phyloP scores from a whole-genome alignment of 2,888 invertebrate genomes.

The Rhagium mordax region DNA sequence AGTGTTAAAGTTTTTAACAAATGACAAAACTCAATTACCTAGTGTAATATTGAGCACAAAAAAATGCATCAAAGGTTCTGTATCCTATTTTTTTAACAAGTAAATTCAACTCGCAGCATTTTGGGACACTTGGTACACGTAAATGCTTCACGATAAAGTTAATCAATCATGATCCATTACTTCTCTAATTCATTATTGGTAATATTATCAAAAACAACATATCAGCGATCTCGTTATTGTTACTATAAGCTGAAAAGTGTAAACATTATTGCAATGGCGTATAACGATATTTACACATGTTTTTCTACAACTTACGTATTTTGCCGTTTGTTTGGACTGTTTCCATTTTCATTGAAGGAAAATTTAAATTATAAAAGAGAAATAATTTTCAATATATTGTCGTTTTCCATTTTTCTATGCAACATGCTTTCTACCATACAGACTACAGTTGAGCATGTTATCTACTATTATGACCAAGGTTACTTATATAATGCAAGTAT shows the following conservation, averaged over 20 bases:
- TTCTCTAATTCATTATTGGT: too few species aligned
- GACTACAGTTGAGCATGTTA: not conserved
- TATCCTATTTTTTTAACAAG: too few species aligned
- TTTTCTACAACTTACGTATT: not conserved
- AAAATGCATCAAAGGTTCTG: too few species aligned
- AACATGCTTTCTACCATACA: not conserved
- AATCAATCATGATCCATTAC: not conserved
- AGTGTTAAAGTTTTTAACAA: too few species aligned
- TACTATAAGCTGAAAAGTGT: too few species aligned
- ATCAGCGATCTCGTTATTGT: too few species aligned
- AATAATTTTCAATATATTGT: not conserved
- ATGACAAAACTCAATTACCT: too few species aligned
- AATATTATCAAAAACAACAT: not conserved
- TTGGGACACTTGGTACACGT: too few species aligned
- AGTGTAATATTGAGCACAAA: too few species aligned
- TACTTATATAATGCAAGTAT: not conserved
- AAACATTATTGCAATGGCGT: not conserved
- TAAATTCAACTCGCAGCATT: too few species aligned
- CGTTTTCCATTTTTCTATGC: not conserved
- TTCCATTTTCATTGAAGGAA: not conserved
- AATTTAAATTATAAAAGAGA: not conserved
- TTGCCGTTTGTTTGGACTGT: constrained; percentile 4
- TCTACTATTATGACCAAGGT: not conserved
- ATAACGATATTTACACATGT: not conserved
- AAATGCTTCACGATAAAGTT: too few species aligned